Evolutionary conservation across 2,888 invertebrate species (phyloP).

Genomic region (Oasisia sp.): DNA sequence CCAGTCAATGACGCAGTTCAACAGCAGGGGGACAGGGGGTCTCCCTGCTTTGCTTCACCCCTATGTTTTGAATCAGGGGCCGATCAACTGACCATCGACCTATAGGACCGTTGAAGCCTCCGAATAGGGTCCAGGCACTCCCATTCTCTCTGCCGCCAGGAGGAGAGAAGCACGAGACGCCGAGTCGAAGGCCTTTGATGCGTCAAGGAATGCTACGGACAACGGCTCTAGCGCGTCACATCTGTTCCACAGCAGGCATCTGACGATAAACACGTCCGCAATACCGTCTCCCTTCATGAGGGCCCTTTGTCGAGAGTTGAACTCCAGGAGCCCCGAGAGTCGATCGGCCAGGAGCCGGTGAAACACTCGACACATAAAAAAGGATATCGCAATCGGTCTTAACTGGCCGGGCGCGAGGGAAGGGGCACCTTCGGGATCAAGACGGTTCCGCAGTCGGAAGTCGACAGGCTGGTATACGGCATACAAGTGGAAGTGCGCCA

Average conservation of each 20-base stretch:
- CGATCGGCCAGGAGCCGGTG: conserved; percentile 19
- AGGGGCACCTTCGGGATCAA: not conserved
- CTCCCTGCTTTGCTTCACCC: conserved; percentile 17
- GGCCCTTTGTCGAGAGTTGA: too few relatives aligned
- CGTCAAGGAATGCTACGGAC: not conserved
- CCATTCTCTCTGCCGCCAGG: conserved; percentile 20
- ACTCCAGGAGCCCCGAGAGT: too few relatives aligned
- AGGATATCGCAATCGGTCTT: not conserved
- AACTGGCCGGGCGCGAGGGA: not conserved
- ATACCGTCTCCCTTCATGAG: not conserved
- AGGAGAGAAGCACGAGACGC: conserved; percentile 14
- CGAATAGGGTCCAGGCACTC: not conserved
- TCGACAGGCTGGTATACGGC: conserved; percentile 13
- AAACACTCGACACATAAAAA: not conserved
- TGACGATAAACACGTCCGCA: not conserved
- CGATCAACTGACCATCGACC: not conserved
- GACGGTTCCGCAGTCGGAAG: not conserved
- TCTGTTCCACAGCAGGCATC: conserved; percentile 23
- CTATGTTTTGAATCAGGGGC: not conserved
- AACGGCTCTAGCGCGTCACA: too few relatives aligned
- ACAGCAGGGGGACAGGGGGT: conserved; percentile 13
- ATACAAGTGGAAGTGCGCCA: not conserved
- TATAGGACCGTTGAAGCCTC: not conserved
- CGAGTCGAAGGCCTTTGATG: conserved; percentile 13
- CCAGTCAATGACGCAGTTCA: conserved; percentile 20